phyloP scores from a whole-genome alignment of 2,888 invertebrate genomes.

The Amphipyra berbera region DNA sequence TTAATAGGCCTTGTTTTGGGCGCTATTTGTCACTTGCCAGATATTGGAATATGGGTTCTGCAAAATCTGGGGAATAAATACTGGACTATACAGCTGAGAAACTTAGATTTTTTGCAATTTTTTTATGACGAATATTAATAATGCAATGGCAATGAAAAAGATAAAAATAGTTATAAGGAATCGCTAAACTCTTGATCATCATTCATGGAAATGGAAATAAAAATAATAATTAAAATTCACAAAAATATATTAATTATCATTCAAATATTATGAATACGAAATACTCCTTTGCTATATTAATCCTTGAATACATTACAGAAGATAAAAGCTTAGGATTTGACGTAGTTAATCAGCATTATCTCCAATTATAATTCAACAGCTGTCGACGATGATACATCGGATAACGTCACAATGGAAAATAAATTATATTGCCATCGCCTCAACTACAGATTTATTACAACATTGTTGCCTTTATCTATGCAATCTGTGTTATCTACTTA shows the following conservation, averaged over 20 bases:
- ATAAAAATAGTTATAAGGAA: too few relatives aligned
- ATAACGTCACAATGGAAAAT: not conserved
- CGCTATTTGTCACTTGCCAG: not conserved
- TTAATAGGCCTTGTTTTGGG: not conserved
- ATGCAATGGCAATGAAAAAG: too few relatives aligned
- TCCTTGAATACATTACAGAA: not conserved
- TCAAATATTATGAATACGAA: not conserved
- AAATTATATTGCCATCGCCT: not conserved
- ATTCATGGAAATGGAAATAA: too few relatives aligned
- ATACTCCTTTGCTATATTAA: not conserved
- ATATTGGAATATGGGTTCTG: not conserved
- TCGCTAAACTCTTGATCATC: too few relatives aligned
- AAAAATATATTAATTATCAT: not conserved
- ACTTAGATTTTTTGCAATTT: too few relatives aligned
- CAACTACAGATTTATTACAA: slow-evolving; percentile 15
- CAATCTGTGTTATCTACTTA: slow-evolving; percentile 16
- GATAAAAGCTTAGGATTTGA: not conserved
- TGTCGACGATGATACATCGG: not conserved
- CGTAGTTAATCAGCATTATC: slow-evolving; percentile 7
- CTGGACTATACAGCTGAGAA: too few relatives aligned
- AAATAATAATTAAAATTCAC: not conserved
- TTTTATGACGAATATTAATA: too few relatives aligned
- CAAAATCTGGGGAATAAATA: not conserved
- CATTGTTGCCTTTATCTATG: slow-evolving; percentile 22
- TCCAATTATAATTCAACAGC: slow-evolving; percentile 1